Conservation (phyloP, 1,140 invertebrate genomes). For the Pinna nobilis region DNA sequence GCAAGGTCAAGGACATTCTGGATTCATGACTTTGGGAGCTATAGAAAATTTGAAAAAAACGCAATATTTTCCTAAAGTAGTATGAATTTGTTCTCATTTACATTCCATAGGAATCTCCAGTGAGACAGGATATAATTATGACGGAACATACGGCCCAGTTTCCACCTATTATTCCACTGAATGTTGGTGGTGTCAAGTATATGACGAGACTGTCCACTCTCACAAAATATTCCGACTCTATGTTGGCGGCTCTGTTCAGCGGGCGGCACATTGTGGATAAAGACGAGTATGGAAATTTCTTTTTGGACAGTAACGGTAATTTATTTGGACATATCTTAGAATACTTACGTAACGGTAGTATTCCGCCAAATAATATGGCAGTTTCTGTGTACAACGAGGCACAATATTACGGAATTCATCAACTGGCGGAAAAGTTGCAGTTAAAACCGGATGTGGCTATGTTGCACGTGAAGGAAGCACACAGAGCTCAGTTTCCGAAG, state of each 20-base stretch:
- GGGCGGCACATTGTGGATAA: constrained; percentile 69
- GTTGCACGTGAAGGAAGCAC: constrained; percentile 59
- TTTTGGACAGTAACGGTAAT: constrained; percentile 67
- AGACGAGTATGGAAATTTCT: constrained; percentile 70
- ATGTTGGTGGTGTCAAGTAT: constrained; percentile 70
- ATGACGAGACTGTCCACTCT: constrained; percentile 70
- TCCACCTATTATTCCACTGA: constrained; percentile 66
- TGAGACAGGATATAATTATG: background rate
- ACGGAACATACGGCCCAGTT: constrained; percentile 36
- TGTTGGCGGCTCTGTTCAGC: constrained; percentile 73
- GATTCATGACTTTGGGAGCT: too few relatives aligned
- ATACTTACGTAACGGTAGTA: constrained; percentile 62
- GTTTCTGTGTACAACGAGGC: constrained; percentile 62
- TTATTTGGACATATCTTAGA: constrained; percentile 67
- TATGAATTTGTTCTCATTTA: background rate
- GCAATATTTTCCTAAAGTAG: background rate
- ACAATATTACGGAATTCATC: constrained; percentile 66
- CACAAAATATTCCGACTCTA: constrained; percentile 69
- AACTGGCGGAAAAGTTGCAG: constrained; percentile 58
- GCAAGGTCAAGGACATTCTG: background rate
- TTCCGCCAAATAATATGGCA: constrained; percentile 61
- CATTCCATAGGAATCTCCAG: background rate
- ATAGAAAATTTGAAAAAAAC: too few relatives aligned
- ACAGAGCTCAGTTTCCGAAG: constrained; percentile 64
- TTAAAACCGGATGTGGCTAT: constrained; percentile 60